Percentiles rank a stretch among this genome's conserved stretches.
phyloP scores from a whole-genome alignment of 2,888 invertebrate species.

The Leucoma salicis region DNA sequence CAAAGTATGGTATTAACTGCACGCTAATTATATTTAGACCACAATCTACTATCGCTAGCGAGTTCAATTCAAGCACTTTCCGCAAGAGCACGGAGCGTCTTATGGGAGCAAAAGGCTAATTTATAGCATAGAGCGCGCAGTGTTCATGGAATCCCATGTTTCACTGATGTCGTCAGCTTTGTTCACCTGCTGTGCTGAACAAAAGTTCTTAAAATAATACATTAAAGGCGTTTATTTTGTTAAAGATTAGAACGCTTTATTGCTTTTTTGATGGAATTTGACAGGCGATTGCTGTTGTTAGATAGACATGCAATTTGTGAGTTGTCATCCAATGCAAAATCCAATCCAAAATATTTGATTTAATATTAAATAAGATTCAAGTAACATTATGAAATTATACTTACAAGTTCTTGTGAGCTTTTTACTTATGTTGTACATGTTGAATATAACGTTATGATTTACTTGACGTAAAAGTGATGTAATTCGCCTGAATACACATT shows the following conservation, averaged over 20 bases:
- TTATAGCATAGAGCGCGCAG: slow-evolving; percentile 50
- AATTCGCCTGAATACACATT: too few species aligned
- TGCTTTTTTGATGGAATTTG: slow-evolving; percentile 17
- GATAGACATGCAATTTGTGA: slow-evolving; percentile 7
- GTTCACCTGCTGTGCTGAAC: slow-evolving; percentile 44
- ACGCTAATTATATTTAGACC: too few species aligned
- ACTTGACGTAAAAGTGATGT: too few species aligned
- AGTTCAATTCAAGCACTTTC: slow-evolving; percentile 6
- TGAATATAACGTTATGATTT: too few species aligned
- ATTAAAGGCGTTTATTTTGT: slow-evolving; percentile 29
- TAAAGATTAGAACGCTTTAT: slow-evolving; percentile 31
- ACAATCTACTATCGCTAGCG: slow-evolving; percentile 25
- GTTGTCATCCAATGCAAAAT: slow-evolving; percentile 1
- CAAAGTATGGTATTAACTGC: too few species aligned
- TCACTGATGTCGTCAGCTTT: slow-evolving; percentile 45
- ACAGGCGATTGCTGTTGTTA: slow-evolving; percentile 14
- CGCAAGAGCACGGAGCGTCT: slow-evolving; percentile 37
- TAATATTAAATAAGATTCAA: too few species aligned
- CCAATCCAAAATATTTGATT: too few species aligned
- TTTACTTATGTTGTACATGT: too few species aligned
- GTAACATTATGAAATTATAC: too few species aligned
- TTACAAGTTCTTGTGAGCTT: too few species aligned
- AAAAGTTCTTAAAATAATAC: slow-evolving; percentile 32
- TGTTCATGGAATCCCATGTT: slow-evolving; percentile 50
- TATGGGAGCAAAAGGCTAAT: slow-evolving; percentile 53